Percentiles rank a stretch among this genome's conserved stretches.
Conservation (phyloP, 2,797 vertebrate species). For the Pipistrellus pipistrellus region DNA sequence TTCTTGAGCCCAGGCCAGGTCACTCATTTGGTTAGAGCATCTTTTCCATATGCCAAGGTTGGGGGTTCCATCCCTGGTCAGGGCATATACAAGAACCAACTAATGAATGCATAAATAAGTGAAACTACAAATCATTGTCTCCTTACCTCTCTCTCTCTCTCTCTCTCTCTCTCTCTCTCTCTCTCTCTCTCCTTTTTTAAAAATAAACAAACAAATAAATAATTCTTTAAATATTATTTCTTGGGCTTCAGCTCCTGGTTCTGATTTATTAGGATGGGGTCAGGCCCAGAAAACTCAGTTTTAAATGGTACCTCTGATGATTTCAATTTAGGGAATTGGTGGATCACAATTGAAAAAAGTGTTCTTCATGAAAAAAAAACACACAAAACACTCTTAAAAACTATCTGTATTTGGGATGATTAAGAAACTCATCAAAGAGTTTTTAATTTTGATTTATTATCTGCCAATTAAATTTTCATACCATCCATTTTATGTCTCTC, state of each 20-base stretch:
- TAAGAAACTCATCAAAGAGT: background rate
- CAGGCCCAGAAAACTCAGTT: background rate
- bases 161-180: no score
- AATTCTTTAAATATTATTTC: background rate
- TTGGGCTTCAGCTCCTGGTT: background rate
- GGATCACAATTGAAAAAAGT: background rate
- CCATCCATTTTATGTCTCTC: background rate
- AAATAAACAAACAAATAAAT: no score
- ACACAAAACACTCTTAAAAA: background rate
- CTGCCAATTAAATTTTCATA: slow-evolving; percentile 11
- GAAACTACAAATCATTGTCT: no score
- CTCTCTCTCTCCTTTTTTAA: no score
- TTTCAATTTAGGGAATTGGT: background rate
- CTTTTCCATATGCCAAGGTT: no score
- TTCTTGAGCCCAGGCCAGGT: no score
- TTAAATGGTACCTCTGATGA: background rate
- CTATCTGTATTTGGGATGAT: background rate
- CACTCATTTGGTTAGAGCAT: no score
- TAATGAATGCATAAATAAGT: no score
- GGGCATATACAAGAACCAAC: no score
- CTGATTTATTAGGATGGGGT: background rate
- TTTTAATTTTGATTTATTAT: slow-evolving; percentile 44
- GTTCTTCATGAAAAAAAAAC: background rate
- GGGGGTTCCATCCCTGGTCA: no score
- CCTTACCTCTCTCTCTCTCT: no score